A percentile compares a stretch with the other conserved stretches of the same genome.
Evolutionary conservation across 2,888 invertebrate species (phyloP).

Genomic region (Autographa gamma): DNA sequence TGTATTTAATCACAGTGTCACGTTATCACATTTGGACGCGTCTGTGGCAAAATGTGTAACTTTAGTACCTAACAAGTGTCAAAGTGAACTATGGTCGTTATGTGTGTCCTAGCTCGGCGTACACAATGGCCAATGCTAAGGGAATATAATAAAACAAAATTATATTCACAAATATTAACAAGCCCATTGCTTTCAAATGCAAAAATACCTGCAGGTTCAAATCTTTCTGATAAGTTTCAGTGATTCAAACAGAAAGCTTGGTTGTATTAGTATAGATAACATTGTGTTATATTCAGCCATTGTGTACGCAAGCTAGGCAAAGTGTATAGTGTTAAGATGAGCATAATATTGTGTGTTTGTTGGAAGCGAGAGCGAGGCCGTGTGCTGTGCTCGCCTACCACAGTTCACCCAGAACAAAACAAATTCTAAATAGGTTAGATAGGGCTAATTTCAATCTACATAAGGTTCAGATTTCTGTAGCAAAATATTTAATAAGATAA

Average conservation of each 20-base stretch:
- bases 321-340: neutral
- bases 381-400: conserved; percentile 23
- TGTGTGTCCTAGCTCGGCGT: neutral
- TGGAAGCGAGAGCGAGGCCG: conserved; percentile 7
- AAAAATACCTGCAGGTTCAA: no score
- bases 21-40: conserved; percentile 25
- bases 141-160: neutral
- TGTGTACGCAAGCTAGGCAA: conserved; percentile 21
- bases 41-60: conserved; percentile 18
- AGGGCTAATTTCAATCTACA: neutral
- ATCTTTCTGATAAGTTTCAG: no score
- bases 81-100: conserved; percentile 18
- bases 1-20: neutral
- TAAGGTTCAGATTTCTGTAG: neutral
- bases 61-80: conserved; percentile 27
- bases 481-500: neutral
- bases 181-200: no score
- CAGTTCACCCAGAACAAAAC: neutral
- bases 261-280: no score
- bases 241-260: no score
- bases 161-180: neutral
- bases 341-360: conserved; percentile 26
- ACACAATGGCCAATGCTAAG: conserved; percentile 16
- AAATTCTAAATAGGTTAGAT: neutral
- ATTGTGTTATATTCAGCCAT: neutral